These are phyloP conservation scores for Papilio demoleus DNA, from an alignment of 2,888 invertebrate species.

Conservation along the genomic window DNA sequence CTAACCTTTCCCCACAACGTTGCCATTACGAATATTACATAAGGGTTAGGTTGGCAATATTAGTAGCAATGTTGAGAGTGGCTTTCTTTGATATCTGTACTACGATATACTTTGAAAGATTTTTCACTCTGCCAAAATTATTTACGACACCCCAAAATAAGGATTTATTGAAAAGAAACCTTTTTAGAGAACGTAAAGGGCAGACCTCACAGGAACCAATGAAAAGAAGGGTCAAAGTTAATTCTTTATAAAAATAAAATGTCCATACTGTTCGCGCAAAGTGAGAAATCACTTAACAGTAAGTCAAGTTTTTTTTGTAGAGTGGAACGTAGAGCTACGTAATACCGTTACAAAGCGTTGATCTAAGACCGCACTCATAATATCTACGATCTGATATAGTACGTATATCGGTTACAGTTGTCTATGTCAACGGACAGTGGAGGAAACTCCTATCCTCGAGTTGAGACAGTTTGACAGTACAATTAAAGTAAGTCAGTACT, in stretches of 20 bases:
- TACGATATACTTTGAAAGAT: neutral
- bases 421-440: neutral
- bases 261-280: neutral
- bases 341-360: neutral
- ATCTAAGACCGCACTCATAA: neutral
- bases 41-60: constrained; percentile 4
- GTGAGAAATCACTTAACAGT: neutral
- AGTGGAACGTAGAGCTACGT: neutral
- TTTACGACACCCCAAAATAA: neutral
- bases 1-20: neutral
- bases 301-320: too few relatives aligned
- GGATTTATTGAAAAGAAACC: neutral
- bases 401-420: neutral
- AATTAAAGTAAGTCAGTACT: neutral
- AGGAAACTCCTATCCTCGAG: neutral
- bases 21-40: neutral
- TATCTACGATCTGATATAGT: too few relatives aligned
- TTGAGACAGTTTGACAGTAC: neutral
- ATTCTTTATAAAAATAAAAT: neutral
- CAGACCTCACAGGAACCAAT: neutral
- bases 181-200: neutral
- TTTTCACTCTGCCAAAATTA: neutral
- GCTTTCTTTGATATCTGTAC: constrained; percentile 10
- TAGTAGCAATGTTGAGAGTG: neutral
- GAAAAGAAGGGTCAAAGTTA: neutral